Conservation (phyloP, 30 jellyfish, hydroid and myxozoan species). For the Hydra vulgaris region DNA sequence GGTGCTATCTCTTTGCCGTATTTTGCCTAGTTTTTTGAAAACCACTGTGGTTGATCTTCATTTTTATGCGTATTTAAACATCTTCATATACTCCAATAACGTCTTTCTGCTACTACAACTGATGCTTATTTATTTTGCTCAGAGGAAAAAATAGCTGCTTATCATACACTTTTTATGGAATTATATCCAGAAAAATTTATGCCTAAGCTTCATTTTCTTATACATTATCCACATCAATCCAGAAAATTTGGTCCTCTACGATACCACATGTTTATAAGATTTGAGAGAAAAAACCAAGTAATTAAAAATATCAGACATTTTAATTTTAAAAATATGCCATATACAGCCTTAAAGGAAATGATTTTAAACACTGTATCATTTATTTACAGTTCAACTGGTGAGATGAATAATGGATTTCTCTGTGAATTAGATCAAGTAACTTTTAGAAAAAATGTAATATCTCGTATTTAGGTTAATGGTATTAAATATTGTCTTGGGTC, state of each 20-base stretch:
- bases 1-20: too few species aligned
- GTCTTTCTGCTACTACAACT: too few species aligned
- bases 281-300: neutral
- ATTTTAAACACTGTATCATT: neutral
- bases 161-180: too few species aligned
- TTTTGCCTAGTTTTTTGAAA: too few species aligned
- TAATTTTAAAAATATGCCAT: neutral
- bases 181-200: too few species aligned
- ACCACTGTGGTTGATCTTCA: too few species aligned
- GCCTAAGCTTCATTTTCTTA: neutral
- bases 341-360: neutral
- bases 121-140: too few species aligned
- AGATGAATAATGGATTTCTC: neutral
- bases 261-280: neutral
- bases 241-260: neutral
- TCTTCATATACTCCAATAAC: too few species aligned
- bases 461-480: neutral
- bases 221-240: neutral
- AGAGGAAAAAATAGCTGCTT: too few species aligned
- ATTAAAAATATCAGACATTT: neutral
- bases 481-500: neutral
- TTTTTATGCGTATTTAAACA: too few species aligned
- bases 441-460: neutral
- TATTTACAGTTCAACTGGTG: neutral
- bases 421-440: neutral